These are phyloP conservation scores for Gymnobelideus leadbeateri DNA, from an alignment of 2,113 vertebrate species.

Conservation along the genomic window DNA sequence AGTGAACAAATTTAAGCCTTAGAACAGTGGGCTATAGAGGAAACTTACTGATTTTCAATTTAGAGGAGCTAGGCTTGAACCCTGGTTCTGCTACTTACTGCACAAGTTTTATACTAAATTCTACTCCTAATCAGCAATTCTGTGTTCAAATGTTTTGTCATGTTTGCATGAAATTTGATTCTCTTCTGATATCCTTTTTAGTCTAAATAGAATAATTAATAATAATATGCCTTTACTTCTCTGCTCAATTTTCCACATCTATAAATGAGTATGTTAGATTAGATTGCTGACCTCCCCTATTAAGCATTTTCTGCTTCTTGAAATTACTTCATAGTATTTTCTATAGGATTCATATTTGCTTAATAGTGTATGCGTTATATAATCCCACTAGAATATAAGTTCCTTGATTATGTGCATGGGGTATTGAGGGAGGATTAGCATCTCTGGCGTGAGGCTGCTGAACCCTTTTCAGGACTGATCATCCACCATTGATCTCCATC, in stretches of 20 bases:
- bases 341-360: neutral
- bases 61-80: neutral
- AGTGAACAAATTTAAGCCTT: fast-evolving
- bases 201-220: neutral
- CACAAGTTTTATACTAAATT: neutral
- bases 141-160: neutral
- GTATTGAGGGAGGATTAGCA: neutral
- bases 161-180: neutral
- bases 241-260: neutral
- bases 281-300: neutral
- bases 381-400: neutral
- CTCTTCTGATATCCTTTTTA: neutral
- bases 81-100: neutral
- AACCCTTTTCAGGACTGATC: neutral
- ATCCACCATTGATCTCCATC: neutral
- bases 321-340: neutral
- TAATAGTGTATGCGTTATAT: neutral
- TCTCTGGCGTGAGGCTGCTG: neutral
- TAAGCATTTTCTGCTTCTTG: neutral
- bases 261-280: neutral
- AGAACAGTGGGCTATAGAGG: neutral
- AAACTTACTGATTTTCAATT: neutral
- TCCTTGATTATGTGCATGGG: neutral
- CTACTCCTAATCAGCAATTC: neutral
- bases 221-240: neutral